These are phyloP conservation scores for Diorhabda sublineata DNA, from an alignment of 1,140 invertebrate species.

Conservation along the genomic window DNA sequence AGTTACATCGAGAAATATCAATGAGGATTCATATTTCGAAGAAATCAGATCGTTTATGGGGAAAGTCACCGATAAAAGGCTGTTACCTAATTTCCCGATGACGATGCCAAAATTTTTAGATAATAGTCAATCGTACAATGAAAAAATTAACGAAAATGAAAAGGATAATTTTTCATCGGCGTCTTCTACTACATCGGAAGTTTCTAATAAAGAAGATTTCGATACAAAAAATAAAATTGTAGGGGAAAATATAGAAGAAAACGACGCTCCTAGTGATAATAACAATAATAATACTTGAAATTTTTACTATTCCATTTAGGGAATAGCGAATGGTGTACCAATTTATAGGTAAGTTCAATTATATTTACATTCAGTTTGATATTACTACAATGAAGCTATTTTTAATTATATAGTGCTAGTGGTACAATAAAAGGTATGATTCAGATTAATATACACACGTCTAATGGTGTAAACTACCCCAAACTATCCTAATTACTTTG, in stretches of 20 bases:
- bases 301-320: neutral
- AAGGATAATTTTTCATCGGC: slow-evolving; percentile 55
- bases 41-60: slow-evolving; percentile 93
- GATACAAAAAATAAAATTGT: slow-evolving; percentile 22
- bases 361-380: no score
- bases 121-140: slow-evolving; percentile 48
- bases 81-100: slow-evolving; percentile 39
- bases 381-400: no score
- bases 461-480: no score
- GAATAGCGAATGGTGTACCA: no score
- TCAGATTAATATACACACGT: no score
- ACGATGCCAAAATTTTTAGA: slow-evolving; percentile 45
- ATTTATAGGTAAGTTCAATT: no score
- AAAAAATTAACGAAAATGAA: slow-evolving; percentile 43
- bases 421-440: no score
- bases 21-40: slow-evolving; percentile 85
- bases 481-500: no score
- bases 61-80: slow-evolving; percentile 66
- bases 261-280: slow-evolving; percentile 32
- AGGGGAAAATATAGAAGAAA: slow-evolving; percentile 24
- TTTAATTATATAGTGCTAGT: no score
- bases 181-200: slow-evolving; percentile 52
- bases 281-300: slow-evolving; percentile 38
- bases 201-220: slow-evolving; percentile 45
- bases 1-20: slow-evolving; percentile 46